Conservation (phyloP, 2,888 invertebrate species). For the Pachycephus smyrnensis region DNA sequence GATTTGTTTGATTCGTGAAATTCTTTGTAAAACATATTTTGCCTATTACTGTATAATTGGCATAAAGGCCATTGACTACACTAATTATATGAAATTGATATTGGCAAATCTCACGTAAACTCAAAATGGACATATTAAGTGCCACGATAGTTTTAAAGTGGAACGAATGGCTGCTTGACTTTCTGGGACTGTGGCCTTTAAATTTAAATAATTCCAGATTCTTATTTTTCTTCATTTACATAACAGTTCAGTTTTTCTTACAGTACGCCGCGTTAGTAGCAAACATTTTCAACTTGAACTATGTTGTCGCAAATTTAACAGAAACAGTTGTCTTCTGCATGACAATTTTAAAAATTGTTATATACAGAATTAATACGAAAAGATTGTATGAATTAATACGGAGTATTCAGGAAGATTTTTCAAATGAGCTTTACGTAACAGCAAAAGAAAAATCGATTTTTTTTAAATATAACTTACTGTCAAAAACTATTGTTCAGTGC, state of each 20-base stretch:
- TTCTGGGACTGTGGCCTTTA: constrained; percentile 2
- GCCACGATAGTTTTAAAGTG: background rate
- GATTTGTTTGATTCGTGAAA: background rate
- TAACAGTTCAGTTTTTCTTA: background rate
- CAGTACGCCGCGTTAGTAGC: background rate
- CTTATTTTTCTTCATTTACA: background rate
- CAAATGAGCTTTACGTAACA: background rate
- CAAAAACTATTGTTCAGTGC: background rate
- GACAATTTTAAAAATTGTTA: background rate
- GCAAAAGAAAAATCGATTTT: background rate
- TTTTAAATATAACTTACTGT: background rate
- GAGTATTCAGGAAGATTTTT: background rate
- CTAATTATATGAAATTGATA: background rate
- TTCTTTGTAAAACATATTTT: background rate
- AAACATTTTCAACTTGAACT: background rate
- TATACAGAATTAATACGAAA: background rate
- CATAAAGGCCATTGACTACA: background rate
- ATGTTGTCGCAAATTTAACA: constrained; percentile 1
- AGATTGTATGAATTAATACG: background rate
- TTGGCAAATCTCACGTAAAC: background rate
- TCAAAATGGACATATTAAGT: background rate
- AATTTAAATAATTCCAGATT: background rate
- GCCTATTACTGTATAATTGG: background rate
- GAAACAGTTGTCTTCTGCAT: background rate
- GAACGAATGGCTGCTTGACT: background rate